These are phyloP conservation scores for Morpho achilles DNA, from an alignment of 2,888 invertebrate genomes.

Conservation along the genomic window DNA sequence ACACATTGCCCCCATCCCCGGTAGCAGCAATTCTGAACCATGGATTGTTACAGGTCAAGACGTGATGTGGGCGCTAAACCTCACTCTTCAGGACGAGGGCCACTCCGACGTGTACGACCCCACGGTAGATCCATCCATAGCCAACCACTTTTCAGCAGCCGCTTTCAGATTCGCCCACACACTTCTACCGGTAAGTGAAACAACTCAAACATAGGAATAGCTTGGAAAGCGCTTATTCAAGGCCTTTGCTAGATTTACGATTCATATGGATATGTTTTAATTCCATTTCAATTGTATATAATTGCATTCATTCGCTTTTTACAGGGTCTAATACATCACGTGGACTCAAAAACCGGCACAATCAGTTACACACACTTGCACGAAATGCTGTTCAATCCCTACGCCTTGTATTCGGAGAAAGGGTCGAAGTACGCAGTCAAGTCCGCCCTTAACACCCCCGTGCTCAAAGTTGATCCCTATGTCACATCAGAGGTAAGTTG, in stretches of 20 bases:
- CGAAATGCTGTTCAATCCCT: conserved; percentile 90
- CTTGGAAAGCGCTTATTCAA: no score
- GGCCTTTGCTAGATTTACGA: no score
- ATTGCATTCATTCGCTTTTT: conserved; percentile 23
- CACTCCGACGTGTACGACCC: conserved; percentile 81
- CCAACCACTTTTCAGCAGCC: conserved; percentile 91
- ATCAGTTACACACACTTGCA: conserved; percentile 85
- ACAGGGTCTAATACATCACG: conserved; percentile 85
- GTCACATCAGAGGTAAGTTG: conserved; percentile 79
- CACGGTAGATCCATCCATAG: conserved; percentile 85
- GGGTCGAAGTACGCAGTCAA: conserved; percentile 58
- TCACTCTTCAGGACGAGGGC: conserved; percentile 70
- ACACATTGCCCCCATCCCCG: no score
- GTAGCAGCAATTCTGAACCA: no score
- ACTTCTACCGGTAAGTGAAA: conserved; percentile 81
- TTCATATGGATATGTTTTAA: neutral
- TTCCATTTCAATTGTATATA: neutral
- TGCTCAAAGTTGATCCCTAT: conserved; percentile 81
- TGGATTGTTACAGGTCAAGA: conserved; percentile 58
- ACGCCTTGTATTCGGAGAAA: conserved; percentile 80
- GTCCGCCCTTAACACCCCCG: conserved; percentile 83
- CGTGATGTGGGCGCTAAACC: conserved; percentile 75
- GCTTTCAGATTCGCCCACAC: conserved; percentile 95
- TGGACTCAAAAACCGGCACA: conserved; percentile 74
- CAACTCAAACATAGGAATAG: no score